These are phyloP conservation scores for Brenthis daphne DNA, from an alignment of 2,888 invertebrate species.

Conservation along the genomic window DNA sequence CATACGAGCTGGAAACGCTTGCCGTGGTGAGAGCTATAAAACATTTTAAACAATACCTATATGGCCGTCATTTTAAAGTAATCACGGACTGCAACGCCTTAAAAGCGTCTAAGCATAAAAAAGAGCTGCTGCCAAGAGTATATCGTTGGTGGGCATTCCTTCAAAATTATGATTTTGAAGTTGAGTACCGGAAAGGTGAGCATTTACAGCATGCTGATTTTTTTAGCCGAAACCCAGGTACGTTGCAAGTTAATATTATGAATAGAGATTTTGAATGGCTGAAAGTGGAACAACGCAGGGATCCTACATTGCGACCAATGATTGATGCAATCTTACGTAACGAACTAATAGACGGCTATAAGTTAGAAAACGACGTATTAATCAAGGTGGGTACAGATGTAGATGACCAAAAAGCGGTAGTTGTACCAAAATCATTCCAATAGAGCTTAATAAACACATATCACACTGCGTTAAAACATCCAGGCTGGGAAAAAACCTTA, in stretches of 20 bases:
- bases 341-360: too few species aligned
- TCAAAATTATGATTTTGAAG: constrained; percentile 1
- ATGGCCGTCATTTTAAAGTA: too few species aligned
- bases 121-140: too few species aligned
- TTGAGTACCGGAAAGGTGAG: neutral
- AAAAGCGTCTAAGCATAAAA: too few species aligned
- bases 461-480: constrained; percentile 39
- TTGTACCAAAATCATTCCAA: constrained; percentile 5
- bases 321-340: constrained; percentile 14
- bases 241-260: constrained; percentile 36
- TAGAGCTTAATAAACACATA: constrained; percentile 33
- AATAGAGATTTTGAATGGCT: constrained; percentile 42
- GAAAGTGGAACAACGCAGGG: constrained; percentile 40
- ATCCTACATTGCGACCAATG: constrained; percentile 22
- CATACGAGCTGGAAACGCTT: too few species aligned
- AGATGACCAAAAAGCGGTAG: neutral
- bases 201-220: constrained; percentile 2
- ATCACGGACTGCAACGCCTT: too few species aligned
- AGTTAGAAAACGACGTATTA: too few species aligned
- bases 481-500: constrained; percentile 43
- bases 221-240: constrained; percentile 41
- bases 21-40: too few species aligned
- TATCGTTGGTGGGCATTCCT: neutral
- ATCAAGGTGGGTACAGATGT: too few species aligned
- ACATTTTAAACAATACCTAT: too few species aligned